Conservation (phyloP, 2,888 invertebrate genomes). For the Spialia ferax region DNA sequence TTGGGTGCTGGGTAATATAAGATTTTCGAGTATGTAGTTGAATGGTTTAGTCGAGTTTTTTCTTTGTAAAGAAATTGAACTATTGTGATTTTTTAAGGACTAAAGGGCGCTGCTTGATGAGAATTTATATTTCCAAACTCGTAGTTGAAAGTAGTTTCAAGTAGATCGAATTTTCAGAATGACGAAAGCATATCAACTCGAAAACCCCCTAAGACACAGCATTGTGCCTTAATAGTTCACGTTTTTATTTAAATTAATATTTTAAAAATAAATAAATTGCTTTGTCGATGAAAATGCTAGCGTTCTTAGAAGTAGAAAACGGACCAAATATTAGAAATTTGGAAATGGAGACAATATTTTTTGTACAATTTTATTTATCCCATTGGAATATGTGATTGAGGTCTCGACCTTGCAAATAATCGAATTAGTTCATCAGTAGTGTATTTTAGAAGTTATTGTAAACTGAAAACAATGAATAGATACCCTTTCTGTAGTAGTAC, state of each 20-base stretch:
- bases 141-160: constrained; percentile 67
- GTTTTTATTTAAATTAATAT: constrained; percentile 55
- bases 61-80: constrained; percentile 47
- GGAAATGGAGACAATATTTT: constrained; percentile 75
- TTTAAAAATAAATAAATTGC: constrained; percentile 46
- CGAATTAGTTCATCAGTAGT: constrained; percentile 61
- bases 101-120: constrained; percentile 56
- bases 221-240: constrained; percentile 77
- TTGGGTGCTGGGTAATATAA: constrained; percentile 74
- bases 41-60: constrained; percentile 58
- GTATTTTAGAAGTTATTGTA: constrained; percentile 62
- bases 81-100: constrained; percentile 55
- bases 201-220: constrained; percentile 72
- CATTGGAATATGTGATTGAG: constrained; percentile 59
- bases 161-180: constrained; percentile 57
- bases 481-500: constrained; percentile 76
- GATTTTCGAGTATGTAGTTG: constrained; percentile 55
- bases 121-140: constrained; percentile 62
- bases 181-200: constrained; percentile 72
- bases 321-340: constrained; percentile 78
- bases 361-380: constrained; percentile 75
- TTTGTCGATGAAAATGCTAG: constrained; percentile 57
- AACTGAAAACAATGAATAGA: constrained; percentile 57
- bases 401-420: constrained; percentile 48
- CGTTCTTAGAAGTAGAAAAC: constrained; percentile 66